Base-by-base conservation (phyloP, 2,113 vertebrate genomes). In the Sphyrna mokarran region DNA sequence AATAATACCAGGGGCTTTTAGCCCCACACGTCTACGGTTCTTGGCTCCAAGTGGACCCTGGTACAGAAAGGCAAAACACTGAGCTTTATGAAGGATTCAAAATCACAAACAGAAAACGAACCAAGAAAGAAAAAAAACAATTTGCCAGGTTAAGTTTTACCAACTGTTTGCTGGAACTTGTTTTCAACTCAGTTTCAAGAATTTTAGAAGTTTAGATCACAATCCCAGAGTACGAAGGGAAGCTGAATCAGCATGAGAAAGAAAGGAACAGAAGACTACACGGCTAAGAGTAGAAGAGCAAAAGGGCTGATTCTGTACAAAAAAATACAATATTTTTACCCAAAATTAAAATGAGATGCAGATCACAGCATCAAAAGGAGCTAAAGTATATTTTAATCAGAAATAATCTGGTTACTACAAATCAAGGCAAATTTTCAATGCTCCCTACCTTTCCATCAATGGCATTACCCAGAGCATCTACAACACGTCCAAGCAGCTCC, bases 1-100 rank as follows among this genome's bases (percentile, higher is more conserved):
- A 97, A 99, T 99, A 97, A 99, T 99, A 87, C 99, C 99, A 95
- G 99, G 99, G 63, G 99, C 99, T 97, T 99, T 99, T 91, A 99
- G 97, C 78, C 99, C 99, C 96, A 99, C 99, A 97, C 99, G 98
- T 95, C 99, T 98, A 95, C 99, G 99, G 14, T 7, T 96, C 89
- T 98, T 98, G 6, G 98, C 97, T 40, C 97, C 97, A 96, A 99
- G 33, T 86, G 99, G 97, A 96, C 99, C 99, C 99, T 99, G 94
- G 23, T 94, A 48, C 40, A 68, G 43, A 61, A 95, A 48, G 83
- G 70, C 5, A 90, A 76, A 37, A 72, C 33, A 54, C 10, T 54
- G 20, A 80, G 2, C 33, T 83, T 85, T 95, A 16, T 68, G 66
- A 23, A 43, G 29, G 40, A 48, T 72, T 40, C 66, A 69, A 94